Conservation (phyloP, 2,888 invertebrate genomes). For the Xanthia togata region DNA sequence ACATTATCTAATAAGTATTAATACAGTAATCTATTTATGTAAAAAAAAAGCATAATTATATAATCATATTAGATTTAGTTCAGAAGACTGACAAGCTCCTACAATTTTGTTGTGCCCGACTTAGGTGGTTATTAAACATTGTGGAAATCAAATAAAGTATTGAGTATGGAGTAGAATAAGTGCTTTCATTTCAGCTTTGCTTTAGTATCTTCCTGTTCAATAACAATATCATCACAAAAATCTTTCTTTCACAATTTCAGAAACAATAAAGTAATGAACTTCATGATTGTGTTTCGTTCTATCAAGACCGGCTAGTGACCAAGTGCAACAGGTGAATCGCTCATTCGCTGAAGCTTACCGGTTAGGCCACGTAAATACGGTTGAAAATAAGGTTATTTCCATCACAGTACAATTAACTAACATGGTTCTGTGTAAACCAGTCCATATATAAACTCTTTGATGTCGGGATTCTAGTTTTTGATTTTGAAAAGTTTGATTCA, state of each 20-base stretch:
- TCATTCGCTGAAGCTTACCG: constrained; percentile 22
- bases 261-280: background rate
- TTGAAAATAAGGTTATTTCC: constrained; percentile 26
- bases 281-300: background rate
- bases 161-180: too few relatives aligned
- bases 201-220: background rate
- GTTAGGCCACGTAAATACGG: constrained; percentile 22
- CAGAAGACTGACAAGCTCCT: too few relatives aligned
- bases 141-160: too few relatives aligned
- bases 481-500: constrained; percentile 41
- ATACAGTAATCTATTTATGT: too few relatives aligned
- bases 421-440: constrained; percentile 45
- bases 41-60: too few relatives aligned
- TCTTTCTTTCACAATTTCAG: background rate
- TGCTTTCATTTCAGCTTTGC: background rate
- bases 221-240: background rate
- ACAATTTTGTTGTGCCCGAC: too few relatives aligned
- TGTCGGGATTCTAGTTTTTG: constrained; percentile 32
- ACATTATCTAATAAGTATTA: too few relatives aligned
- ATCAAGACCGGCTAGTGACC: background rate
- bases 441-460: constrained; percentile 64
- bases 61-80: too few relatives aligned
- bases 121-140: too few relatives aligned
- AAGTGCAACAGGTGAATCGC: constrained; percentile 43
- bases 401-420: constrained; percentile 55